Base-by-base conservation (phyloP, 2,113 vertebrate genomes). In the Origma solitaria region DNA sequence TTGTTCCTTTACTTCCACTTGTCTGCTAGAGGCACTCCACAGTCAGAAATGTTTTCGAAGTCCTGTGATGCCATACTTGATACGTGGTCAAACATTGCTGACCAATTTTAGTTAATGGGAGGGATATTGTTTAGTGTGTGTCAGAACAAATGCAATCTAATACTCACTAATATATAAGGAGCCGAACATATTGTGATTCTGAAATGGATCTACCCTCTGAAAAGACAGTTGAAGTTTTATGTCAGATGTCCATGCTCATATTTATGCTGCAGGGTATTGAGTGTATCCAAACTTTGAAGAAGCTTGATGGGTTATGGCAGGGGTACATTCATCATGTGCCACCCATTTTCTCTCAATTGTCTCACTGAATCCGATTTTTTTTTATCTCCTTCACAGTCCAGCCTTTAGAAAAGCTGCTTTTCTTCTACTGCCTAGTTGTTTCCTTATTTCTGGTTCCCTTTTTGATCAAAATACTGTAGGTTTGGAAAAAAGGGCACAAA, bases 1-100 rank as follows among this genome's bases (percentile, higher is more conserved):
- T 89, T 95, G 49, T 89, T 95, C 82, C 65, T 97, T 94, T 60
- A 82, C 40, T 95, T 92, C 86, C 89, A 96, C 28, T 89, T 87
- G 57, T 91, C 73, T 92, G 57, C 57, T 75, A 64, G 61, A 89
- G 85, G 82, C 69, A 78, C 92, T 92, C 38, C 69, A 38, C 15
- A 49, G 45, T 25, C 31, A 64, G 51, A 68, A 92, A n/a, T 1
- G 1, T 70, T 88, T 86, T 81, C 25, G 54, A 60, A 64, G 33
- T 91, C 53, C 27, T 84, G 54, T 76, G 84, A 56, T 40, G 16
- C 56, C 8, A 1, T 66, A 18, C 27, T 49, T 85, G 35, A 42
- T 82, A 54, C 2, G 10, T 40, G 56, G 45, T 84, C 47, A 75
- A 66, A 78, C n/a, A 22, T 8, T 58, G 56, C 11, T 84, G 60